Percentiles rank a stretch among this genome's conserved stretches.
Conservation (phyloP, 2,888 invertebrate species). For the Perdita meconis region DNA sequence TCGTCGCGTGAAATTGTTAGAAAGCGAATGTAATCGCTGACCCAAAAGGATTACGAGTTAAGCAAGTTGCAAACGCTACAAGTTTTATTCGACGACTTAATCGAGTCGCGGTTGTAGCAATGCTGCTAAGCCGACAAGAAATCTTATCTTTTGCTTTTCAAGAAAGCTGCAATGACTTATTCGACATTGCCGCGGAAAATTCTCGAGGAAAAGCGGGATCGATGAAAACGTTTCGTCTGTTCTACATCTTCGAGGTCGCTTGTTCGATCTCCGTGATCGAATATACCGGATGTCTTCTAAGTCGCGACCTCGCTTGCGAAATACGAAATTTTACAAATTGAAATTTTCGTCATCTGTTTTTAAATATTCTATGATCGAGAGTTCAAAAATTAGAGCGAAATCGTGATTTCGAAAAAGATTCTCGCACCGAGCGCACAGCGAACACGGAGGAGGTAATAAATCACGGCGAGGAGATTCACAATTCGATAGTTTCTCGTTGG, state of each 20-base stretch:
- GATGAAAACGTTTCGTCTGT: constrained; percentile 9
- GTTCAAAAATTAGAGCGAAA: too few species aligned
- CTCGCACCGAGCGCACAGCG: too few species aligned
- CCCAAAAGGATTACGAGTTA: not conserved
- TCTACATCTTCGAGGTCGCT: constrained; percentile 1
- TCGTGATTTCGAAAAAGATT: too few species aligned
- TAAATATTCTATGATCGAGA: too few species aligned
- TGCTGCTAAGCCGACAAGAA: not conserved
- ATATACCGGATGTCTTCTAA: too few species aligned
- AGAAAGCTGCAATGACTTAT: constrained; percentile 11
- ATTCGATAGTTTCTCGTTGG: too few species aligned
- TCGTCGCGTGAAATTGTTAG: constrained; percentile 18
- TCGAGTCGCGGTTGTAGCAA: not conserved
- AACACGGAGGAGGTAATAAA: too few species aligned
- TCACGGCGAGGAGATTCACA: too few species aligned
- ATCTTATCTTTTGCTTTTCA: constrained; percentile 8
- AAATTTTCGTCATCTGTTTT: too few species aligned
- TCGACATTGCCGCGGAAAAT: not conserved
- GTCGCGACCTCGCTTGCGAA: too few species aligned
- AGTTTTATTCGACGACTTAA: not conserved
- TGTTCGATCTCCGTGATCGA: not conserved
- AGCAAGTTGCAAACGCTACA: not conserved
- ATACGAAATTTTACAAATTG: too few species aligned
- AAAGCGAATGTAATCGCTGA: not conserved
- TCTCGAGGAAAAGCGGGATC: constrained; percentile 12